Conservation (phyloP, 2,797 vertebrate species). For the Cyprinella venusta region DNA sequence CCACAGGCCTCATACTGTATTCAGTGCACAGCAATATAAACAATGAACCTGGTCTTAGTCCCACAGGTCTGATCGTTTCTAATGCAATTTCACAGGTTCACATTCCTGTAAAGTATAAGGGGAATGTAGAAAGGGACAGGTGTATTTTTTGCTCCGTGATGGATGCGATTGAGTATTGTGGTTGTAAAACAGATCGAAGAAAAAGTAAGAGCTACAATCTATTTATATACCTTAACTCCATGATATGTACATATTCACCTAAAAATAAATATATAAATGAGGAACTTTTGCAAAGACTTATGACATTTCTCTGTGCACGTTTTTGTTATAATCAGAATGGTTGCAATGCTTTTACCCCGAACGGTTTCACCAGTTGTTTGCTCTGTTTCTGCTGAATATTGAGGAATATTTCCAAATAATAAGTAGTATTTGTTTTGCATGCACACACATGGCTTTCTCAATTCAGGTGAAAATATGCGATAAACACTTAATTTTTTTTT, state of each 20-base stretch:
- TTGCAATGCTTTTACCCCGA: constrained; percentile 22
- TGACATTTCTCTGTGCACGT: neutral
- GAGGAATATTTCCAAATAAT: constrained; percentile 26
- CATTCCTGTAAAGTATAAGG: constrained; percentile 16
- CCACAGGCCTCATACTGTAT: constrained; percentile 40
- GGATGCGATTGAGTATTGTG: neutral
- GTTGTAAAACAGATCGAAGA: neutral
- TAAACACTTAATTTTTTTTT: constrained; percentile 1
- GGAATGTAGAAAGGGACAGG: constrained; percentile 16
- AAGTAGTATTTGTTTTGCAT: neutral
- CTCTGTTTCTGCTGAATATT: neutral
- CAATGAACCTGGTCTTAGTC: constrained; percentile 28
- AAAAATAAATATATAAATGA: neutral
- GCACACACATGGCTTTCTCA: neutral
- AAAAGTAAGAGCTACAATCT: neutral
- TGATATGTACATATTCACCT: neutral
- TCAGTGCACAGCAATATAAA: constrained; percentile 33
- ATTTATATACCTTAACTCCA: neutral
- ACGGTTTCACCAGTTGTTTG: constrained; percentile 2
- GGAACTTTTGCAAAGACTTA: neutral
- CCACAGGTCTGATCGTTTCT: constrained; percentile 28
- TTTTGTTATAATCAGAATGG: neutral
- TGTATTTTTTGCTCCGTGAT: neutral
- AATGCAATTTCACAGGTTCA: constrained; percentile 42
- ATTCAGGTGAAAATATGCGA: constrained; percentile 18